Evolutionary conservation across 2,888 invertebrate genomes (phyloP).

Genomic region (Heliconius ismenius): DNA sequence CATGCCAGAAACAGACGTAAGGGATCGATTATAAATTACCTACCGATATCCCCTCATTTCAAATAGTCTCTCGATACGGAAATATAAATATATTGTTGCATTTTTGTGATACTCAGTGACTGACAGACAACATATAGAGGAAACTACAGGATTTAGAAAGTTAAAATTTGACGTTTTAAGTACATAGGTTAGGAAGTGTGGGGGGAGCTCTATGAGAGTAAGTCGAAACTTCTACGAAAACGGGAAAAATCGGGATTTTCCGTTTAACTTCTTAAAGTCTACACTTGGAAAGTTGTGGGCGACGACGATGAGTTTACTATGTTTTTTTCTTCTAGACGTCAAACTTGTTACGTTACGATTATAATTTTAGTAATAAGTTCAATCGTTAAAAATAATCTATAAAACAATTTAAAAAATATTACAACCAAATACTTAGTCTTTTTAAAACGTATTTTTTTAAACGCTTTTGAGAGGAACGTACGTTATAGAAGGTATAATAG

Average conservation of each 20-base stretch:
- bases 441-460: neutral
- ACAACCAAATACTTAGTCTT: neutral
- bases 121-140: too few relatives aligned
- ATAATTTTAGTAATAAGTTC: neutral
- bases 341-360: too few relatives aligned
- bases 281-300: too few relatives aligned
- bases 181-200: too few relatives aligned
- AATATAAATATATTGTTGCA: neutral
- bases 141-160: too few relatives aligned
- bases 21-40: slow-evolving; percentile 41
- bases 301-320: neutral
- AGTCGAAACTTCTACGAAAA: too few relatives aligned
- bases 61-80: slow-evolving; percentile 12
- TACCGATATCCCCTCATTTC: slow-evolving; percentile 23
- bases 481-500: slow-evolving; percentile 29
- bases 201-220: too few relatives aligned
- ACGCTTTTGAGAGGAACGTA: slow-evolving; percentile 15
- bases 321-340: neutral
- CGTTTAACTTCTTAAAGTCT: too few relatives aligned
- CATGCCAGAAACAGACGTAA: slow-evolving; percentile 45
- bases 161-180: too few relatives aligned
- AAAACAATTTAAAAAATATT: neutral
- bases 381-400: neutral
- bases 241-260: too few relatives aligned
- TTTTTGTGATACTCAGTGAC: neutral